Evolutionary conservation across 2,113 vertebrate genomes (phyloP).

Genomic region (Meleagris gallopavo): DNA sequence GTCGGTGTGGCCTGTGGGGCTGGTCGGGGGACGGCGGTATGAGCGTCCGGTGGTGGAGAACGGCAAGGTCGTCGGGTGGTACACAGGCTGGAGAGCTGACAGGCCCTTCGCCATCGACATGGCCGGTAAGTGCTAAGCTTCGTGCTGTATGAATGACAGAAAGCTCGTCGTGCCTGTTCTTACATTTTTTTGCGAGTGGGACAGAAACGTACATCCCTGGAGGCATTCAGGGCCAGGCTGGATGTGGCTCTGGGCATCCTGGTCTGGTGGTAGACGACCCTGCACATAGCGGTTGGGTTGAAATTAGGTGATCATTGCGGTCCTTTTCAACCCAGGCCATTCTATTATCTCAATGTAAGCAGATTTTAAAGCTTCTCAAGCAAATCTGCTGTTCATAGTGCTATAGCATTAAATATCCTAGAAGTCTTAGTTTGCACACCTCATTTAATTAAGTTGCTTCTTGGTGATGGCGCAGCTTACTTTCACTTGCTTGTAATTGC

Average conservation of each 20-base stretch:
- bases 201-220: not conserved
- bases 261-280: no score
- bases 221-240: no score
- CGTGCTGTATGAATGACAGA: rapidly evolving
- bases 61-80: conserved; percentile 96
- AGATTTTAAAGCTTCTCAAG: not conserved
- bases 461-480: not conserved
- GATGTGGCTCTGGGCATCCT: no score
- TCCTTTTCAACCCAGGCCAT: no score
- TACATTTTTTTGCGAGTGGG: not conserved
- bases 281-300: no score
- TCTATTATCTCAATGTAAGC: not conserved
- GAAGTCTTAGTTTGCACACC: not conserved
- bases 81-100: conserved; percentile 97
- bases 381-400: not conserved
- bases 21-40: conserved; percentile 93
- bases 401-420: not conserved
- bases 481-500: conserved; percentile 6
- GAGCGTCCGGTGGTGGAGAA: conserved; percentile 93
- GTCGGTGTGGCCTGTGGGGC: conserved; percentile 95
- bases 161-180: not conserved
- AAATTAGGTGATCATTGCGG: no score
- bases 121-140: conserved; percentile 85
- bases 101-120: conserved; percentile 97
- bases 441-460: not conserved